Conservation (phyloP, 2,113 vertebrate genomes). For the Salminus brasiliensis region DNA sequence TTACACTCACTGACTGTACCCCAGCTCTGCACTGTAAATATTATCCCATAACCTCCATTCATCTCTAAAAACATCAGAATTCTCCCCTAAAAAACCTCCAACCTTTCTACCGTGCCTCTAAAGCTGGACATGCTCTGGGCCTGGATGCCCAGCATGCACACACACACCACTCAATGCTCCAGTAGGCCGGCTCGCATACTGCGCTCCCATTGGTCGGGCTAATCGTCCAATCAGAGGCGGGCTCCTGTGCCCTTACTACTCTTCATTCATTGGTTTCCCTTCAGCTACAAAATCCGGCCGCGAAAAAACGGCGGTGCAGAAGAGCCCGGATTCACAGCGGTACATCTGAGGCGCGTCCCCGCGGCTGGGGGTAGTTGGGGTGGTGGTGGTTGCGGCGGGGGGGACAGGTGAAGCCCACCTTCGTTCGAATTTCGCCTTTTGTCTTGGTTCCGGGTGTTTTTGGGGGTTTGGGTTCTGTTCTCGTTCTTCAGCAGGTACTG, state of each 20-base stretch:
- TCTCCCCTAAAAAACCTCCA: too few relatives aligned
- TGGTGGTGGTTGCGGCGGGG: too few relatives aligned
- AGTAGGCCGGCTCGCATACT: constrained; percentile 62
- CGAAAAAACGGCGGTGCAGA: constrained; percentile 56
- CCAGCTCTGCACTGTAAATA: too few relatives aligned
- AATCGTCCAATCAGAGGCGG: constrained; percentile 65
- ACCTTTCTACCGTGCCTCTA: too few relatives aligned
- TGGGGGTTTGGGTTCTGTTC: neutral
- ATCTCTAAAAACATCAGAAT: too few relatives aligned
- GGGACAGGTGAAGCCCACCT: neutral
- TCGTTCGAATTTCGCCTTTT: neutral
- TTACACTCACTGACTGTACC: too few relatives aligned
- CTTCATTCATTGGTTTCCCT: constrained; percentile 74
- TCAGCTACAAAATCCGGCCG: constrained; percentile 70
- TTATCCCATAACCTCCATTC: too few relatives aligned
- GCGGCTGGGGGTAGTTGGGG: too few relatives aligned
- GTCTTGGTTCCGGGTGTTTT: neutral
- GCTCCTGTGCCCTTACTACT: constrained; percentile 56
- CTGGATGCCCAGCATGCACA: constrained; percentile 21
- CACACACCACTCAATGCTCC: constrained; percentile 41
- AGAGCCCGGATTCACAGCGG: neutral
- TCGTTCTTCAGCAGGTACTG: constrained; percentile 14
- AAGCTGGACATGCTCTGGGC: too few relatives aligned
- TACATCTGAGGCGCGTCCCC: neutral
- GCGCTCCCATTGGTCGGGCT: constrained; percentile 64